Conservation (phyloP, 2,113 vertebrate genomes). For the Pelodiscus sinensis region DNA sequence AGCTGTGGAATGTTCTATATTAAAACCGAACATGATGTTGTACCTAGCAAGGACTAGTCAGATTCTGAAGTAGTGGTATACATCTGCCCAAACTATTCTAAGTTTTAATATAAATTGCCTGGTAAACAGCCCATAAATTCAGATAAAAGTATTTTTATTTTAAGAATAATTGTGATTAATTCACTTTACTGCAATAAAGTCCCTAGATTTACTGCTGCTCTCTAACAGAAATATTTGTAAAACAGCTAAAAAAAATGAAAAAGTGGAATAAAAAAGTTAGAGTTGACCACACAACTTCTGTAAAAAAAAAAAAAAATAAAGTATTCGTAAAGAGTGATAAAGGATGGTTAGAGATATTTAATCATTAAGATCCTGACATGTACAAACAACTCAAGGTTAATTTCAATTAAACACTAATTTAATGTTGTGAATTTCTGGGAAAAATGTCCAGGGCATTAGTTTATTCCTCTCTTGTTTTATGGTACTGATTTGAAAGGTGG, state of each 20-base stretch:
- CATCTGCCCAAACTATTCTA: neutral
- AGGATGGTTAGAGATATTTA: neutral
- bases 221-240: neutral
- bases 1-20: neutral
- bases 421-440: neutral
- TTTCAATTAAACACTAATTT: neutral
- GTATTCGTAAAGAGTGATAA: neutral
- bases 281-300: neutral
- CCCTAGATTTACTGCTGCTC: neutral
- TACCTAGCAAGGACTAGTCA: neutral
- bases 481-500: neutral
- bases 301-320: neutral
- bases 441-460: neutral
- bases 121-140: slow-evolving; percentile 4
- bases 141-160: neutral
- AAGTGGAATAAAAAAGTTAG: neutral
- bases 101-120: neutral
- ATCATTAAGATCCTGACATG: neutral
- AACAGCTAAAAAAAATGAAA: neutral
- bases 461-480: neutral
- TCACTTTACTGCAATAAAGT: neutral
- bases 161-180: slow-evolving; percentile 19
- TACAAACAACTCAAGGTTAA: neutral
- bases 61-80: neutral
- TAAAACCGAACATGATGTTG: neutral